A percentile compares a stretch with the other conserved stretches of the same genome.
phyloP scores from a whole-genome alignment of 2,797 vertebrate species.

The Aldrovandia affinis region DNA sequence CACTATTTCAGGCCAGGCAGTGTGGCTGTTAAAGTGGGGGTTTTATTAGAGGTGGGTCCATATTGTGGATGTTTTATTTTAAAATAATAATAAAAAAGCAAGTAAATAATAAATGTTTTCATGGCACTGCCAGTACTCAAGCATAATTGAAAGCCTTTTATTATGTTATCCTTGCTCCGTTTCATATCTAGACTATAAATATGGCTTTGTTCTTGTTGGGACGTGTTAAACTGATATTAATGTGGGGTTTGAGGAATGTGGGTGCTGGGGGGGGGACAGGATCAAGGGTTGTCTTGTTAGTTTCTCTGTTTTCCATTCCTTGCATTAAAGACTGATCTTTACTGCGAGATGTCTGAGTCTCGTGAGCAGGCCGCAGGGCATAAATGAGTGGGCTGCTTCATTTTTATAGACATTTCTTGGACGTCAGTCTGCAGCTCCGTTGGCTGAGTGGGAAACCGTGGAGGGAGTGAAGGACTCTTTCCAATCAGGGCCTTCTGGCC shows the following conservation, averaged over 20 bases:
- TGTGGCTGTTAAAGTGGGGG: slow-evolving; percentile 6
- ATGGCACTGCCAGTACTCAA: background rate
- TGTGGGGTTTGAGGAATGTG: background rate
- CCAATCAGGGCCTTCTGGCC: slow-evolving; percentile 59
- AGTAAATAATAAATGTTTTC: slow-evolving; percentile 22
- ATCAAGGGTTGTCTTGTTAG: background rate
- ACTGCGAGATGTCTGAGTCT: background rate
- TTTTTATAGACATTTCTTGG: background rate
- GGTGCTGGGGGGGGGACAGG: background rate
- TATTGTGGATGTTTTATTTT: slow-evolving; percentile 18
- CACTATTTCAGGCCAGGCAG: slow-evolving; percentile 32
- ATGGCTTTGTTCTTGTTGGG: background rate
- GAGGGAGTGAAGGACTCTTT: slow-evolving; percentile 44
- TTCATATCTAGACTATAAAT: background rate
- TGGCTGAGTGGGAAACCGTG: slow-evolving; percentile 7
- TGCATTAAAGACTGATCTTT: background rate
- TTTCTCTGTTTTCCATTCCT: background rate
- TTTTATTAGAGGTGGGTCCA: slow-evolving; percentile 34
- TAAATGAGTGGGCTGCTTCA: background rate
- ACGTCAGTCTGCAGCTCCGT: background rate
- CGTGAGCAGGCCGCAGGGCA: background rate
- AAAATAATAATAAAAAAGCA: slow-evolving; percentile 8
- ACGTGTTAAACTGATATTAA: background rate
- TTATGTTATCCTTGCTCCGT: background rate
- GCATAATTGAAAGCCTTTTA: slow-evolving; percentile 13